These are phyloP conservation scores for Hyles vespertilio DNA, from an alignment of 1,140 invertebrate genomes.

Conservation along the genomic window DNA sequence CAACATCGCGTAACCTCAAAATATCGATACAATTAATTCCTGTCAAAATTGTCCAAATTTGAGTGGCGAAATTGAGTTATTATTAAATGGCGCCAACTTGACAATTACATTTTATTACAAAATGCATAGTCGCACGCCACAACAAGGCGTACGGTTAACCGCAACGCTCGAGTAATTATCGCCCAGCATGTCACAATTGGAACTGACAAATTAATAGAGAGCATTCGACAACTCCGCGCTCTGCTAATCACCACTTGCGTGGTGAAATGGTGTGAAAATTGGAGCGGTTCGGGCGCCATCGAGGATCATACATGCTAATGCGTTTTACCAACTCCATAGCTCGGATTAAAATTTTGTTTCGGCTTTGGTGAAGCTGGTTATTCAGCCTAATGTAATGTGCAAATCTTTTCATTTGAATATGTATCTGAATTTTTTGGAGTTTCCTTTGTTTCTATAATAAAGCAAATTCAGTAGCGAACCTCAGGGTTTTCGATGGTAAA, in stretches of 20 bases:
- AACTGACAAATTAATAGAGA: slow-evolving; percentile 45
- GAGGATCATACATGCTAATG: not conserved
- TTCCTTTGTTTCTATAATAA: no score
- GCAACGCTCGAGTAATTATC: slow-evolving; percentile 26
- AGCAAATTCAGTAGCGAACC: no score
- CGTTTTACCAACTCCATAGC: no score
- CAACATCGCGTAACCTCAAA: no score
- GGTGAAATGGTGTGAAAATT: slow-evolving; percentile 33
- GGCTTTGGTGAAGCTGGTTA: no score
- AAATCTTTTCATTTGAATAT: no score
- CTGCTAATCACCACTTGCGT: slow-evolving; percentile 41
- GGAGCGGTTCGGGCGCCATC: slow-evolving; percentile 1
- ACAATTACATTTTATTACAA: slow-evolving; percentile 9
- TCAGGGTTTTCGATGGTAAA: no score
- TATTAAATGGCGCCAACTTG: not conserved
- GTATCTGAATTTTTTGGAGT: no score
- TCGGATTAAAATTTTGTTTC: no score
- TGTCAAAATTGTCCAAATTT: no score
- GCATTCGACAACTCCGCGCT: slow-evolving; percentile 25
- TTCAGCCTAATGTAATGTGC: no score
- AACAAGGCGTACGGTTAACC: slow-evolving; percentile 21
- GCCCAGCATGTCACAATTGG: slow-evolving; percentile 30
- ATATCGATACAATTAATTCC: no score
- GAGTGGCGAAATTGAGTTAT: not conserved
- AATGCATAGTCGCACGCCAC: slow-evolving; percentile 1